Percentiles rank a stretch among this genome's conserved stretches.
Conservation (phyloP, 1,140 invertebrate genomes). For the Nilaparvata lugens region DNA sequence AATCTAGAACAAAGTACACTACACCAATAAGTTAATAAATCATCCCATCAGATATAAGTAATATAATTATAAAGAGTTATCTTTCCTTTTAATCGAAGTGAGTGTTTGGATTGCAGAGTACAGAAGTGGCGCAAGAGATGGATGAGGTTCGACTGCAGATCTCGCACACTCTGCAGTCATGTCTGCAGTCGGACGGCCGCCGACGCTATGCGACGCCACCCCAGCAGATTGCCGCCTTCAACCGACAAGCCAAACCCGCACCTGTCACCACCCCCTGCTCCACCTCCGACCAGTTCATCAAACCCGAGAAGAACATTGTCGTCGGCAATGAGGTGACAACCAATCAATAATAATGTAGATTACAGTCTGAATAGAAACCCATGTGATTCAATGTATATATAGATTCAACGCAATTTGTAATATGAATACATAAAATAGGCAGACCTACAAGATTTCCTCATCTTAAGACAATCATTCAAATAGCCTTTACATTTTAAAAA, state of each 20-base stretch:
- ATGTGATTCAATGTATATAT: too few species aligned
- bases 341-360: not conserved
- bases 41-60: too few species aligned
- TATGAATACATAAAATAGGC: too few species aligned
- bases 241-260: constrained; percentile 62
- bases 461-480: too few species aligned
- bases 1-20: too few species aligned
- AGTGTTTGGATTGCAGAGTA: constrained; percentile 45
- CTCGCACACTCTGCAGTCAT: constrained; percentile 74
- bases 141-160: constrained; percentile 74
- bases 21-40: too few species aligned
- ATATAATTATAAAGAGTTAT: too few species aligned
- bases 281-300: constrained; percentile 47
- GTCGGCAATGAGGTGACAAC: constrained; percentile 53
- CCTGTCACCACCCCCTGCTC: constrained; percentile 50
- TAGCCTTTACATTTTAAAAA: too few species aligned
- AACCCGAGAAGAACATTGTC: constrained; percentile 49
- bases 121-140: constrained; percentile 59
- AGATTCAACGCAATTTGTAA: too few species aligned
- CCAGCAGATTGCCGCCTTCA: constrained; percentile 78
- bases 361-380: too few species aligned
- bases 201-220: constrained; percentile 73
- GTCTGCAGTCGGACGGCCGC: constrained; percentile 69
- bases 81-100: too few species aligned
- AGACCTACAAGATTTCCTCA: too few species aligned